These are phyloP conservation scores for Leptopilina clavipes DNA, from an alignment of 1,140 invertebrate genomes.

Conservation along the genomic window DNA sequence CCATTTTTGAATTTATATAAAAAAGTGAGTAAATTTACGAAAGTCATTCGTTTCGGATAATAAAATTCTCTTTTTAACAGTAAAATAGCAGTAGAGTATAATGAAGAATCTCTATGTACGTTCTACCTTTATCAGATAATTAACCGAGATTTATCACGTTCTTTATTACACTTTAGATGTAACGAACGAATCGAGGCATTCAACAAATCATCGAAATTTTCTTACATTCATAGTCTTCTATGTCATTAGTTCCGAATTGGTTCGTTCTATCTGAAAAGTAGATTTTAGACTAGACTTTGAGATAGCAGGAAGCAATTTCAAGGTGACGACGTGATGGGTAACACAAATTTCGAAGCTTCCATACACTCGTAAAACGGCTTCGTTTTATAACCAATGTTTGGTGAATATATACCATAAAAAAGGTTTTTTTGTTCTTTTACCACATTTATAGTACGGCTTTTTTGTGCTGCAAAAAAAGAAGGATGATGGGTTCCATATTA, in stretches of 20 bases:
- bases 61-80: no score
- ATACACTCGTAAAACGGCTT: neutral
- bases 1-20: no score
- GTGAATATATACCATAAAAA: constrained; percentile 18
- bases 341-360: neutral
- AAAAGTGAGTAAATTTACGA: no score
- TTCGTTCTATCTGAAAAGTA: constrained; percentile 61
- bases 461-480: neutral
- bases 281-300: constrained; percentile 53
- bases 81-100: no score
- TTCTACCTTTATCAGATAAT: constrained; percentile 16
- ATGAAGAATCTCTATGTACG: no score
- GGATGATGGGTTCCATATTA: neutral
- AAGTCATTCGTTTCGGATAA: no score
- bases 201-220: constrained; percentile 63
- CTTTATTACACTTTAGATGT: constrained; percentile 22
- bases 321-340: constrained; percentile 44
- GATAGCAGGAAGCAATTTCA: constrained; percentile 57
- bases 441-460: neutral
- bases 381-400: constrained; percentile 16
- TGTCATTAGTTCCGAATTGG: constrained; percentile 65
- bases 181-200: constrained; percentile 14
- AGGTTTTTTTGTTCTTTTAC: neutral
- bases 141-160: constrained; percentile 3
- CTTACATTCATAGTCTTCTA: constrained; percentile 60